Evolutionary conservation across 2,113 vertebrate genomes (phyloP), one percentile per base, ranked within the genome.

Genomic region (Lagopus leucura): DNA sequence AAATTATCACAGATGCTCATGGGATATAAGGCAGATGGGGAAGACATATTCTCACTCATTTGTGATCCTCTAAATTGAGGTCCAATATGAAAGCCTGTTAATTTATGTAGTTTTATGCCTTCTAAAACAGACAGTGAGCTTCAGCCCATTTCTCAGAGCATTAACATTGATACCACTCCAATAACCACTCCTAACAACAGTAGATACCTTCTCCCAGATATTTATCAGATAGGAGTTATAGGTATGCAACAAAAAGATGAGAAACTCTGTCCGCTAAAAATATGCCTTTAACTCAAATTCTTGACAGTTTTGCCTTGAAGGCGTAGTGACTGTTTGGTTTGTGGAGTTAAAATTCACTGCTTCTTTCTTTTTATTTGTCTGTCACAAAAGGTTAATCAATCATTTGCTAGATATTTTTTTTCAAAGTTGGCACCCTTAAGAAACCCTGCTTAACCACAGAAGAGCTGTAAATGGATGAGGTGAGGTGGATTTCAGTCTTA

Each of bases 41-140:
- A 67, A 40, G 10, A 71, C 58, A 27, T 27, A 4, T 72, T 74
- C 7, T 47, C 32, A 22, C 63, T 64, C 10, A 38, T 12, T 5
- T 82, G 16, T 50, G 47, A 34, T 42, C 18, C 24, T 17, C 27
- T 14, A 57, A 78, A 82, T 2, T 43, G 34, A 73, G 17, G 48
- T 17, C 10, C 11, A 64, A 3, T 1, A 42, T 1, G 1, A 10
- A 5, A 60, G 14, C 4, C 32, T 8, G 1, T 42, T 54, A 38
- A 27, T 27, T 13, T 72, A 2, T 1, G 1, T 32, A 47, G 55
- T 55, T 54, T 42, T 32, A 32, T 27, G 21, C 10, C 66, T 8
- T 54, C 20, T 40, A 38, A 30, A 64, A 18, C 27, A 77, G 42
- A 8, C 3, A 3, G 30, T 80, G 21, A 91, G 18, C 28, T 61